Base-by-base conservation (phyloP, 2,797 vertebrate genomes). In the Aselliscus stoliczkanus region DNA sequence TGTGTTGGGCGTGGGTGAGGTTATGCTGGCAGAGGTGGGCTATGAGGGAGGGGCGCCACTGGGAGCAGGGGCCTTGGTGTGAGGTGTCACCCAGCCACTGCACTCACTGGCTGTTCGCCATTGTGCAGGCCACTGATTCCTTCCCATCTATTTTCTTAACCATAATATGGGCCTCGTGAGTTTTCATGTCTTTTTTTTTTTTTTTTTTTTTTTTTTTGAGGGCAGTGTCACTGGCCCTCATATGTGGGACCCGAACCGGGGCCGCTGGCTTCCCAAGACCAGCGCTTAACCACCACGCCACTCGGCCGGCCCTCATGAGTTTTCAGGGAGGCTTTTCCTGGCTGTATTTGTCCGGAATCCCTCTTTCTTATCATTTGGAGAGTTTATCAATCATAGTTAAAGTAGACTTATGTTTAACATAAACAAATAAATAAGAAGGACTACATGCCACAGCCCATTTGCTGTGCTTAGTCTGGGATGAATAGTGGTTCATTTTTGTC, bases 291-390 rank as follows among this genome's bases (percentile, higher is more conserved):
- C n/a, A n/a, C n/a, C n/a, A n/a, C n/a, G n/a, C n/a, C n/a, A n/a
- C n/a, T n/a, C n/a, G n/a, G n/a, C n/a, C n/a, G n/a, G n/a, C n/a
- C n/a, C n/a, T 42, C 25, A 2, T 27, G n/a, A 34, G 5, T 69
- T 76, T 90, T 81, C 4, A 85, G 25, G 67, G 56, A 64, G 90
- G 81, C 60, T 44, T 62, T 92, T n/a, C 47, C 62, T 90, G 67
- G 39, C 37, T 72, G 2, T 20, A 23, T 85, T 29, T 67, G 18
- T 10, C 37, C 73, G 5, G 21, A 77, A 89, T 56, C 83, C 73
- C 54, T 62, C 56, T 83, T 64, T 31, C 31, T 70, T 54, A 42
- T 90, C 42, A 27, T 34, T 52, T 92, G 89, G 39, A 39, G 79
- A 89, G n/a, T 70, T 67, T 65, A 75, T n/a, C 60, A 80, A 64